Evolutionary conservation across 2,113 vertebrate species (phyloP), one percentile per base, ranked within the genome.

Genomic region (Cyprinus carpio): DNA sequence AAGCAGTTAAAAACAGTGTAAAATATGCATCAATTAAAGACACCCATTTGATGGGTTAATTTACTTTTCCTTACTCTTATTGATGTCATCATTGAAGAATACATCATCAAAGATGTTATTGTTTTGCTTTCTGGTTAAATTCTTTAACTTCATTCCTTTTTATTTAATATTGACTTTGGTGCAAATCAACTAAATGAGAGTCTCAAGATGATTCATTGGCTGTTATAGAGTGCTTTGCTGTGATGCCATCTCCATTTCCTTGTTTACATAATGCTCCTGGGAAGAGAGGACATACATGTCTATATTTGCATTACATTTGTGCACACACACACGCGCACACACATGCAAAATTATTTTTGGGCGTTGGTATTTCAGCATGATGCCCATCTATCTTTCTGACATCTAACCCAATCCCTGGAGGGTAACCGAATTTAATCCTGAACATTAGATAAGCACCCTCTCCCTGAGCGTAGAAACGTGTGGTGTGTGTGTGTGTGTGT

Each of bases 331-430:
- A 84, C 82, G 79, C 82, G 79, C 69, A 76, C 40, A 43, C 69
- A 80, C 67, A 89, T 92, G 93, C 93, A 93, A 92, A 92, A 94
- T 91, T 88, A 93, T 94, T 90, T 91, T 90, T 85, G 89, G 89
- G 89, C 88, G 85, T 79, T 34, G 91, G 91, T 91, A 91, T 88
- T 82, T 88, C 89, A 88, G 89, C 92, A 92, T 92, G 91, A 94
- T 92, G 91, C 92, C 93, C 94, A 95, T 95, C 93, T 95, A 94
- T 95, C 95, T 95, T 95, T 94, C 92, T 95, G 94, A 95, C 94
- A 94, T 95, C 92, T 95, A 95, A 95, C 94, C 94, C 92, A 95
- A 95, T 95, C 93, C 93, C 94, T 92, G 85, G 90, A 93, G 94
- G 93, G 89, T 94, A 95, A 95, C 94, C 92, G 91, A 92, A 95